phyloP scores from a whole-genome alignment of 2,113 vertebrate species.

The Coryphaenoides rupestris region DNA sequence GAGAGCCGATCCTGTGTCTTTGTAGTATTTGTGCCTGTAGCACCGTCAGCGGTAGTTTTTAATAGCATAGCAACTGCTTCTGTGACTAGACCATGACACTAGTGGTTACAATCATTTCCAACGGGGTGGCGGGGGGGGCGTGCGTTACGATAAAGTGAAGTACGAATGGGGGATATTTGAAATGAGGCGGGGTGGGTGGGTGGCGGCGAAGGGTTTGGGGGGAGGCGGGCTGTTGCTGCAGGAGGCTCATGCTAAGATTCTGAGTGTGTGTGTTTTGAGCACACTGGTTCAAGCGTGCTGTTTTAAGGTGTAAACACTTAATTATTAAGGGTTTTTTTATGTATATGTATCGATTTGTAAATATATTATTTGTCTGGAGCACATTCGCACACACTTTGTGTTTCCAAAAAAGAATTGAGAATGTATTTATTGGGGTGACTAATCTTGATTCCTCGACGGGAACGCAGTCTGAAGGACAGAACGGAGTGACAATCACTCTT shows the following conservation, averaged over 20 bases:
- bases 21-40: slow-evolving; percentile 57
- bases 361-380: slow-evolving; percentile 58
- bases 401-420: slow-evolving; percentile 59
- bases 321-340: slow-evolving; percentile 43
- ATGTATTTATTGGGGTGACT: slow-evolving; percentile 72
- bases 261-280: slow-evolving; percentile 36
- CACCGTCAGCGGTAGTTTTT: slow-evolving; percentile 31
- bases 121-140: neutral
- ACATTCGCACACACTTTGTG: slow-evolving; percentile 26
- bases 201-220: neutral
- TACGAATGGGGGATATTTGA: too few relatives aligned
- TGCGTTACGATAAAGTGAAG: neutral
- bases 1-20: slow-evolving; percentile 56
- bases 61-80: slow-evolving; percentile 35
- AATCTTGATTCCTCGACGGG: slow-evolving; percentile 42
- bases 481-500: slow-evolving; percentile 40
- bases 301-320: slow-evolving; percentile 58
- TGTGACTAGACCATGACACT: slow-evolving; percentile 45
- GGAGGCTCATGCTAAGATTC: slow-evolving; percentile 10
- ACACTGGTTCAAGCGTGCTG: slow-evolving; percentile 42
- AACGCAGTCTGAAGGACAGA: slow-evolving; percentile 27
- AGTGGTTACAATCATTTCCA: slow-evolving; percentile 57
- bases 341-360: slow-evolving; percentile 44
- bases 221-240: neutral
- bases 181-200: too few relatives aligned